Base-by-base conservation (phyloP, 2,888 invertebrate species). In the Synergus umbraculus region DNA sequence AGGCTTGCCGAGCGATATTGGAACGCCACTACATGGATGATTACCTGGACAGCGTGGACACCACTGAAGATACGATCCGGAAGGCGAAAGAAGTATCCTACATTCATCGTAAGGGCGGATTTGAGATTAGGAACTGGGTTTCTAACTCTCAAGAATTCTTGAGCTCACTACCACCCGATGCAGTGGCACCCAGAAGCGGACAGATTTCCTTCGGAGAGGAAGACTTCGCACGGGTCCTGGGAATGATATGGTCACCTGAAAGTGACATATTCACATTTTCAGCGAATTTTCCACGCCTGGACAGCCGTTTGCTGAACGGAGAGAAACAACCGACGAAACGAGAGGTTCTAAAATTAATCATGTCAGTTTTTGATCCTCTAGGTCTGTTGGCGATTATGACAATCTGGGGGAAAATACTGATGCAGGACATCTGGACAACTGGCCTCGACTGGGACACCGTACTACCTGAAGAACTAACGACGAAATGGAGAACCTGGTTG, bases 351-450 rank as follows among this genome's bases (percentile, higher is more conserved):
- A 82, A 79, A 63, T n/a, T 76, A 2, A 79, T 83, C 8, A 86
- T 83, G 87, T 87, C 84, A 4, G 54, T 87, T 0, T 89, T 86
- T 77, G 87, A 90, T 46, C 88, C 89, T 0, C 66, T 87, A 0
- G 86, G 88, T 41, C 65, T 86, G 0, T 67, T 87, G 37, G 37
- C 80, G 1, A 80, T 83, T 13, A 78, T 87, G 4, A 63, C 82
- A 2, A 81, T 88, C 22, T 76, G 81, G 43, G 78, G 82, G 12
- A 82, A 83, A 78, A 84, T 86, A 1, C 60, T 88, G 0, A 69
- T 87, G 37, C 85, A 86, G 73, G 80, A 85, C 44, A 82, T 85
- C 77, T 86, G 84, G 84, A 15, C 65, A 76, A 76, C 66, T 12
- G 79, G 76, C 1, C 82, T 81, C 10, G 77, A 43, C 0, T 85